These are phyloP conservation scores for Magallana angulata DNA, from an alignment of 1,140 invertebrate genomes.

Conservation along the genomic window DNA sequence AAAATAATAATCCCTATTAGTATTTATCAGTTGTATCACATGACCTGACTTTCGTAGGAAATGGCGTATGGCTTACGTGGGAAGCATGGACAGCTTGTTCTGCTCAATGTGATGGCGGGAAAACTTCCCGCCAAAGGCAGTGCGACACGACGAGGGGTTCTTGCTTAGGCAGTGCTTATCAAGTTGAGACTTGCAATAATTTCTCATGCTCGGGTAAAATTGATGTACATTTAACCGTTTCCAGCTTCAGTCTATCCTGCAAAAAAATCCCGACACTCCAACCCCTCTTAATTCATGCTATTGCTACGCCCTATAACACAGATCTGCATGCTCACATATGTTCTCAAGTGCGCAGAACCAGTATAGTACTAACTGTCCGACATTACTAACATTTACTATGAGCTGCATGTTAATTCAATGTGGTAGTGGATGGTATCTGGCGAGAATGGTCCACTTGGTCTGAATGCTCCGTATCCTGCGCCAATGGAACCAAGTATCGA, in stretches of 20 bases:
- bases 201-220: slow-evolving; percentile 8
- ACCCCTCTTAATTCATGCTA: background rate
- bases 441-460: slow-evolving; percentile 83
- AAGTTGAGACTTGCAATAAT: slow-evolving; percentile 19
- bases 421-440: slow-evolving; percentile 82
- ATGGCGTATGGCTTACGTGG: slow-evolving; percentile 78
- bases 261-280: background rate
- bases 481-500: slow-evolving; percentile 83
- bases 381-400: background rate
- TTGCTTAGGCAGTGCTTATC: slow-evolving; percentile 31
- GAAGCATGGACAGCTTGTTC: slow-evolving; percentile 92
- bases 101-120: slow-evolving; percentile 92
- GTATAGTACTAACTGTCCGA: slow-evolving; percentile 10
- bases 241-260: slow-evolving; percentile 15
- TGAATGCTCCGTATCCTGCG: slow-evolving; percentile 84
- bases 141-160: slow-evolving; percentile 64
- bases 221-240: background rate
- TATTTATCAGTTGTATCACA: too few relatives aligned
- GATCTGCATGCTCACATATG: background rate
- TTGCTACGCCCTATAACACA: background rate
- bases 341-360: background rate
- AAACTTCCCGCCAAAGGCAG: slow-evolving; percentile 83
- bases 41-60: slow-evolving; percentile 23
- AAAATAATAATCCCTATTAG: too few relatives aligned
- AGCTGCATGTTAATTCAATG: slow-evolving; percentile 34